Evolutionary conservation across 2,888 invertebrate species (phyloP), one percentile per base, ranked within the genome.

Genomic region (Pediacus dermestoides): DNA sequence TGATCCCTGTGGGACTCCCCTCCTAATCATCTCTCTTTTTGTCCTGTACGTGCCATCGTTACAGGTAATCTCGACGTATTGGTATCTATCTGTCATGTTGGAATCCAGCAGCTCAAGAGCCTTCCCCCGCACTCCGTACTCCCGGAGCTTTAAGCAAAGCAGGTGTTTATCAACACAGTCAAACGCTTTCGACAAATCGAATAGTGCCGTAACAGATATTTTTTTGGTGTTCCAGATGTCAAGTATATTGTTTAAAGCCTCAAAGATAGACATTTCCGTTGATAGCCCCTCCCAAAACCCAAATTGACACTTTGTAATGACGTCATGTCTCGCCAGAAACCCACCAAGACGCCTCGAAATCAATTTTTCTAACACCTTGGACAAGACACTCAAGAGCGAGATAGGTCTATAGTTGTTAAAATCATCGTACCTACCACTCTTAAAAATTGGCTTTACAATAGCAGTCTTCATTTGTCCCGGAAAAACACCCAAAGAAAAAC

Each of bases 1-100:
- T 25, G 25, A 25, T 9, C 25, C 25, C 10, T 25, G 25, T 4
- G 25, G 25, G 6, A 25, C 25, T 9, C 25, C 25, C 11, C 10
- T 25, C 9, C 4, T 9, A 4, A 25, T 9, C n/a, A n/a, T n/a
- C n/a, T n/a, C n/a, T n/a, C n/a, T n/a, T n/a, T n/a, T n/a, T n/a
- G n/a, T n/a, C n/a, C n/a, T n/a, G n/a, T n/a, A n/a, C n/a, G n/a
- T n/a, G n/a, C n/a, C n/a, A n/a, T n/a, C n/a, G 10, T 25, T 10
- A 4, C 6, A 7, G 10, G 25, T 4, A 7, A 18, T 18, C n/a
- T 18, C n/a, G 6, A 18, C 21, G n/a, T 7, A 18, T 18, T 18
- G 21, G n/a, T 18, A 7, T 18, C 21, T 6, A n/a, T 18, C n/a
- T 18, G 21, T 18, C 21, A 18, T 6, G n/a, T 18, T 7, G n/a